Percentiles rank a stretch among this genome's conserved stretches.
Conservation (phyloP, 2,888 invertebrate genomes). For the Pollenia angustigena region DNA sequence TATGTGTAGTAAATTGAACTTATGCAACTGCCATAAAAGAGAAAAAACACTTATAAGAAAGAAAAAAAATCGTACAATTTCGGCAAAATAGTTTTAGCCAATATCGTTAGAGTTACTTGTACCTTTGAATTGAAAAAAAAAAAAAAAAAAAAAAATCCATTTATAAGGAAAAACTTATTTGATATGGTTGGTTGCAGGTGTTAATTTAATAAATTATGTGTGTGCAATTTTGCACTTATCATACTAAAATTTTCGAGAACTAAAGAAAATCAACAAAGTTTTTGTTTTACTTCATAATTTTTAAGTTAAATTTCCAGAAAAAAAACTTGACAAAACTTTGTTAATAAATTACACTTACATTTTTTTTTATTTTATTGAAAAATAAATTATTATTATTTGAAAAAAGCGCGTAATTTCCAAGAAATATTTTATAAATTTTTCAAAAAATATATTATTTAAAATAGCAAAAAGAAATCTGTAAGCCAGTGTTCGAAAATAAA, state of each 20-base stretch:
- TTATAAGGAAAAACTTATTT: slow-evolving; percentile 65
- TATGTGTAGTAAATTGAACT: slow-evolving; percentile 71
- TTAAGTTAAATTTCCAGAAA: slow-evolving; percentile 20
- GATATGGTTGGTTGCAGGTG: slow-evolving; percentile 72
- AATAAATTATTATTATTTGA: too few relatives aligned
- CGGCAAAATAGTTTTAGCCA: slow-evolving; percentile 55
- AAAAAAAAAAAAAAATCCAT: slow-evolving; percentile 31
- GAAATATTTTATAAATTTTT: too few relatives aligned
- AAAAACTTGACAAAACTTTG: slow-evolving; percentile 50
- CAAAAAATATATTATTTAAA: too few relatives aligned
- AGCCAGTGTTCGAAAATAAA: too few relatives aligned
- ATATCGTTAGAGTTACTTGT: slow-evolving; percentile 30
- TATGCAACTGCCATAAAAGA: slow-evolving; percentile 57
- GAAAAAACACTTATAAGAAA: not conserved
- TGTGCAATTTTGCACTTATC: slow-evolving; percentile 70
- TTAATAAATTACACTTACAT: slow-evolving; percentile 57
- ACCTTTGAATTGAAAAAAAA: slow-evolving; percentile 33
- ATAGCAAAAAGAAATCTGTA: too few relatives aligned
- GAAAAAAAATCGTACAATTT: slow-evolving; percentile 52
- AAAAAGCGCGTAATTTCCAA: too few relatives aligned
- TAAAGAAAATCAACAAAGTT: slow-evolving; percentile 48
- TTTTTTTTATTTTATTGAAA: not conserved
- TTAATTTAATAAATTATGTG: slow-evolving; percentile 74
- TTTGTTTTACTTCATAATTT: slow-evolving; percentile 61
- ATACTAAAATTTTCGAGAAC: slow-evolving; percentile 54